Evolutionary conservation across 2,888 invertebrate species (phyloP).

Genomic region (Drosophila barbarae): DNA sequence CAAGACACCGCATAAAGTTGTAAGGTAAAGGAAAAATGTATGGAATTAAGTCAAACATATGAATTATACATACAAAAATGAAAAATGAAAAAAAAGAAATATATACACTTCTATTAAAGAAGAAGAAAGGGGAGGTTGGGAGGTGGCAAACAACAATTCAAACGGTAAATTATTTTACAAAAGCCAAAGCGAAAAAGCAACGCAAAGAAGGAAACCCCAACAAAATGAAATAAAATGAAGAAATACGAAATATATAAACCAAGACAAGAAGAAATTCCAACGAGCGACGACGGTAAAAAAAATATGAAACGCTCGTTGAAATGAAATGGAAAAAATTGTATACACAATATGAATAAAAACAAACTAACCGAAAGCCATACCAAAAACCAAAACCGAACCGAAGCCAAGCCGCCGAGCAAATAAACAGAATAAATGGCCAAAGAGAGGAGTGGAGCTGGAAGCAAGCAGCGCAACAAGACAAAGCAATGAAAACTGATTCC

Average conservation of each 20-base stretch:
- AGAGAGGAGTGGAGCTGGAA: slow-evolving; percentile 7
- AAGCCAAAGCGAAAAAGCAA: slow-evolving; percentile 45
- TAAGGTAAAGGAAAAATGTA: slow-evolving; percentile 66
- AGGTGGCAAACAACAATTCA: slow-evolving; percentile 54
- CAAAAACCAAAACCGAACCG: slow-evolving; percentile 25
- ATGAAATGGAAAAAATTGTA: slow-evolving; percentile 24
- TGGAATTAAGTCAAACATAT: slow-evolving; percentile 71
- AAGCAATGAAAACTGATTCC: slow-evolving; percentile 50
- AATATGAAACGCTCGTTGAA: slow-evolving; percentile 40
- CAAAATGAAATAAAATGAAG: slow-evolving; percentile 45
- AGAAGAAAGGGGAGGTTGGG: slow-evolving; percentile 13
- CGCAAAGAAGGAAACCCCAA: slow-evolving; percentile 25
- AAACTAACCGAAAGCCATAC: slow-evolving; percentile 39
- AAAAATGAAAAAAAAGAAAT: neutral
- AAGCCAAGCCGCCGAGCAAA: slow-evolving; percentile 34
- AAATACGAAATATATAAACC: slow-evolving; percentile 32
- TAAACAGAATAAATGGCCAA: slow-evolving; percentile 43
- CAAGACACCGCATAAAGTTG: slow-evolving; percentile 22
- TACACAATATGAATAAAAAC: slow-evolving; percentile 40
- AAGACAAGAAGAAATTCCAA: slow-evolving; percentile 42
- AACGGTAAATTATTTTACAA: slow-evolving; percentile 76
- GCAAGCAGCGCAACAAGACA: slow-evolving; percentile 27
- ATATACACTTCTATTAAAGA: slow-evolving; percentile 23
- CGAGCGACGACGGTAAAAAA: slow-evolving; percentile 6
- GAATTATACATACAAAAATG: slow-evolving; percentile 52